Evolutionary conservation across 2,888 invertebrate genomes (phyloP), one percentile per base, ranked within the genome.

Genomic region (Cephus sareptanus): DNA sequence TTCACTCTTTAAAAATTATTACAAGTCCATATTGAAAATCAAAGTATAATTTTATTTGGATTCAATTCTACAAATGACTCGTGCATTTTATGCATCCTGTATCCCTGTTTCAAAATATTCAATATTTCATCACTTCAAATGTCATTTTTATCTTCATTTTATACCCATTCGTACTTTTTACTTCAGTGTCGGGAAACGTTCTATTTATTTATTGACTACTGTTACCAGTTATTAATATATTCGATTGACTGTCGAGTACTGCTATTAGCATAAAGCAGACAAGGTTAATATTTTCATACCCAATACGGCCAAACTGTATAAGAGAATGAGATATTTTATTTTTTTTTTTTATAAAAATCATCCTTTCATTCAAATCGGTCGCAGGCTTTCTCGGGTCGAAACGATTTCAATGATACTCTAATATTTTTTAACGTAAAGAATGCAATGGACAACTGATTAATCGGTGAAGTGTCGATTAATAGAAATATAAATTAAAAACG

Each of bases 191-290:
- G 70, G 79, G 75, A 80, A 79, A 82, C 76, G 76, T 77, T 78
- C 81, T 81, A 81, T 81, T 83, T 82, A 80, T 82, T 85, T 88
- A 89, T 88, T 89, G 87, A 89, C 89, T 88, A 89, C 82, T 82
- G 84, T 89, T 88, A 89, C 84, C 83, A 85, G 84, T 80, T 81
- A 75, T 74, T 78, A 68, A 86, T 83, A 87, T 88, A 87, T 88
- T 89, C 88, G 87, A 89, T 89, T 89, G 89, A 89, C 89, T 89
- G 87, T 84, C 85, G 87, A 87, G 87, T 88, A 87, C 80, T 83
- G 81, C 80, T 84, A 81, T 80, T 81, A 75, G 77, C 75, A 69
- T 76, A 75, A 77, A 68, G 74, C 15, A 15, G n/a, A 75, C 70
- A 12, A 23, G n/a, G 23, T 40, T 40, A 31, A 74, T n/a, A 34